Conservation (phyloP, 2,888 invertebrate species). For the Acleris sparsana region DNA sequence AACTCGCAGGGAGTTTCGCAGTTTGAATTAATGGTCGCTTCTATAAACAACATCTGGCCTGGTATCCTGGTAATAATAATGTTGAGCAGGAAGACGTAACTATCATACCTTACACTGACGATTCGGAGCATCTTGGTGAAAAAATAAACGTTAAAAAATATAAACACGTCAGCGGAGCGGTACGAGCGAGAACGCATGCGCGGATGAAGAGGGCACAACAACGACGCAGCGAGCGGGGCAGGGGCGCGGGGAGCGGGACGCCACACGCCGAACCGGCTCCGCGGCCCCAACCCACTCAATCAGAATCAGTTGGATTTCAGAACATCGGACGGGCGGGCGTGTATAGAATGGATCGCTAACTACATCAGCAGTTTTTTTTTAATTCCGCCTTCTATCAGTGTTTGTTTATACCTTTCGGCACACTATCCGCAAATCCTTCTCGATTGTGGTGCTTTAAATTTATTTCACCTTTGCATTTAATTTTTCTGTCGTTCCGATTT, state of each 20-base stretch:
- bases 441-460: slow-evolving; percentile 74
- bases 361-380: slow-evolving; percentile 84
- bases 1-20: not conserved
- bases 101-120: slow-evolving; percentile 35
- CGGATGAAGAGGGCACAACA: slow-evolving; percentile 64
- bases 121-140: slow-evolving; percentile 52
- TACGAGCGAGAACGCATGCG: slow-evolving; percentile 76
- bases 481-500: slow-evolving; percentile 75
- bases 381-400: slow-evolving; percentile 83
- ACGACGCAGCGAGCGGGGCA: slow-evolving; percentile 49
- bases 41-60: slow-evolving; percentile 21
- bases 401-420: slow-evolving; percentile 80
- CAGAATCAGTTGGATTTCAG: slow-evolving; percentile 78
- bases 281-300: slow-evolving; percentile 51
- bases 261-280: slow-evolving; percentile 61
- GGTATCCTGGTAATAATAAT: slow-evolving; percentile 16
- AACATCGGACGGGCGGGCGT: slow-evolving; percentile 83
- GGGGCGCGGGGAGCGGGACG: slow-evolving; percentile 48
- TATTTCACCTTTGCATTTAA: slow-evolving; percentile 68
- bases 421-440: slow-evolving; percentile 78
- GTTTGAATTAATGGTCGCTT: not conserved
- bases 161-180: slow-evolving; percentile 75
- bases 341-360: slow-evolving; percentile 82
- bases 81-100: slow-evolving; percentile 31
- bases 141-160: slow-evolving; percentile 73